Percentiles rank a stretch among this genome's conserved stretches.
These are phyloP conservation scores for Hydractinia echinata DNA, from an alignment of 30 jellyfish, hydroid and myxozoan genomes.

Conservation along the genomic window DNA sequence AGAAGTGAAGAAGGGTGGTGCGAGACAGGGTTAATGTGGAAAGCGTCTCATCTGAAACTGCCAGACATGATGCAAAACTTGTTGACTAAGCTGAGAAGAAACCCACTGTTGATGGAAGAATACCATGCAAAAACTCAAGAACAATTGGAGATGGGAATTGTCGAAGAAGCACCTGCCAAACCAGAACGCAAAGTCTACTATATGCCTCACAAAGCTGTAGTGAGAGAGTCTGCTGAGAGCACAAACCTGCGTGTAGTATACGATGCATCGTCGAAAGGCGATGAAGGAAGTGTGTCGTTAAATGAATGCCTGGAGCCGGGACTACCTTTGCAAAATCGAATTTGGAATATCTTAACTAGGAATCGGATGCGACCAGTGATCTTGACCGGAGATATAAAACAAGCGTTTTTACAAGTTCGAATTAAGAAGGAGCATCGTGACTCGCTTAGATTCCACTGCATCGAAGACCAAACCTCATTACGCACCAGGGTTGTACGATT, in stretches of 20 bases:
- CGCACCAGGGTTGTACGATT: conserved; percentile 27
- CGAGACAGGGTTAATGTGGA: conserved; percentile 50
- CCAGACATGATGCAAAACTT: conserved; percentile 38
- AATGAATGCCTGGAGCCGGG: conserved; percentile 70
- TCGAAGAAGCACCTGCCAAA: conserved; percentile 53
- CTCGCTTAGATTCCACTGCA: conserved; percentile 40
- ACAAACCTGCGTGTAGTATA: conserved; percentile 50
- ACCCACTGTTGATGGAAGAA: conserved; percentile 31
- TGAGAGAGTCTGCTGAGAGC: neutral
- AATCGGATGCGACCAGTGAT: conserved; percentile 33
- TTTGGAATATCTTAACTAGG: conserved; percentile 41
- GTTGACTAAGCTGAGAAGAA: conserved; percentile 11
- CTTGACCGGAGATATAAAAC: conserved; percentile 61
- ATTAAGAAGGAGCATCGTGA: conserved; percentile 47
- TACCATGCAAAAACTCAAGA: conserved; percentile 18
- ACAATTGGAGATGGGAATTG: conserved; percentile 55
- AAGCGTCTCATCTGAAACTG: conserved; percentile 25
- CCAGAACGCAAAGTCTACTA: conserved; percentile 43
- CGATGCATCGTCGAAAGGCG: conserved; percentile 46
- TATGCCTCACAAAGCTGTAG: conserved; percentile 52
- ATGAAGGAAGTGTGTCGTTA: conserved; percentile 40
- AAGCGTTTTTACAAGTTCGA: conserved; percentile 56
- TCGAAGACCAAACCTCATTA: conserved; percentile 27
- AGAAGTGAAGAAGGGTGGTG: conserved; percentile 51
- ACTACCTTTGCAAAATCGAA: conserved; percentile 47